Evolutionary conservation across 2,888 invertebrate genomes (phyloP).

Genomic region (Clusia tigrina): DNA sequence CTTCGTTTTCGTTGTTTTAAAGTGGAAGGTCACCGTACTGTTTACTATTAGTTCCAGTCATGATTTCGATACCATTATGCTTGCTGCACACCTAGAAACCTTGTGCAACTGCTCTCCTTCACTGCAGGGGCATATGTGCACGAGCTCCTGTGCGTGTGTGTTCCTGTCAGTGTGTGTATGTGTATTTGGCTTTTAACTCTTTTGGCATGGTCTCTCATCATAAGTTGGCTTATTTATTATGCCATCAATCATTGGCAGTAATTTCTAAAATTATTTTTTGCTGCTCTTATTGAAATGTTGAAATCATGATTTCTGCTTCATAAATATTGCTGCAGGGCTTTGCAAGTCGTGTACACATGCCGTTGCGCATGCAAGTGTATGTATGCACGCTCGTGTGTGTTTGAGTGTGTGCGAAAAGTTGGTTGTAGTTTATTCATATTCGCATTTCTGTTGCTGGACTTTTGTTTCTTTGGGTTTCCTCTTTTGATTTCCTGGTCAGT

Average conservation of each 20-base stretch:
- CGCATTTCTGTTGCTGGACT: slow-evolving; percentile 32
- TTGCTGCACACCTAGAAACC: not conserved
- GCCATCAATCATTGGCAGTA: slow-evolving; percentile 6
- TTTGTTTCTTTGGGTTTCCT: slow-evolving; percentile 35
- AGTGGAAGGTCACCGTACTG: too few relatives aligned
- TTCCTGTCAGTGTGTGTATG: not conserved
- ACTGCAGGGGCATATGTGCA: not conserved
- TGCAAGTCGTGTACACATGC: not conserved
- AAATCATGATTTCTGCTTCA: not conserved
- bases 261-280: slow-evolving; percentile 1
- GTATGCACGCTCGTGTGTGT: not conserved
- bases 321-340: not conserved
- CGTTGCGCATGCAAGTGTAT: not conserved
- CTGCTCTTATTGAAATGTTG: not conserved
- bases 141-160: not conserved
- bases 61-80: too few relatives aligned
- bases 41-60: too few relatives aligned
- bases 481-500: slow-evolving; percentile 12
- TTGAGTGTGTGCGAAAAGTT: not conserved
- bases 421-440: not conserved
- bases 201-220: slow-evolving; percentile 1
- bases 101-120: not conserved
- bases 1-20: too few relatives aligned
- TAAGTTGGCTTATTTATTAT: slow-evolving; percentile 3
- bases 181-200: not conserved